Conservation (phyloP, 1,140 invertebrate species). For the Sitodiplosis mosellana region DNA sequence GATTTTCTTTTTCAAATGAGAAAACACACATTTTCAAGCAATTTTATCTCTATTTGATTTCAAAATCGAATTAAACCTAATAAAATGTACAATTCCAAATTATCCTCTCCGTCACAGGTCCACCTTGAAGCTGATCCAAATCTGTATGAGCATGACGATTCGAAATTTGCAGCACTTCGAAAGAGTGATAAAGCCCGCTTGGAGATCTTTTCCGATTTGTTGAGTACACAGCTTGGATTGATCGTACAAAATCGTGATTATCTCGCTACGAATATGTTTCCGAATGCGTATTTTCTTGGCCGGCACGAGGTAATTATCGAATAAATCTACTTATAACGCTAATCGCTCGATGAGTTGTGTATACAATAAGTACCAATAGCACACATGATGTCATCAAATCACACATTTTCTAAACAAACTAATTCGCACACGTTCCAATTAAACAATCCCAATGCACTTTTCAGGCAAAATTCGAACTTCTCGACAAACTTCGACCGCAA, state of each 20-base stretch:
- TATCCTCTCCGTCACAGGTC: constrained; percentile 31
- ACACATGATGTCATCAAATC: too few relatives aligned
- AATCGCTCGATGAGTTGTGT: background rate
- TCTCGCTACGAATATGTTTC: constrained; percentile 26
- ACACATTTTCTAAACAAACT: too few relatives aligned
- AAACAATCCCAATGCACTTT: too few relatives aligned
- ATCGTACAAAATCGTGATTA: constrained; percentile 32
- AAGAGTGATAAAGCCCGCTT: constrained; percentile 44
- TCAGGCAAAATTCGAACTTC: constrained; percentile 39
- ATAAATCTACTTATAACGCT: background rate
- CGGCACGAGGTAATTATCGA: constrained; percentile 57
- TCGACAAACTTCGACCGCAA: constrained; percentile 32
- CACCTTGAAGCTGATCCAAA: constrained; percentile 42
- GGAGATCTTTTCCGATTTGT: constrained; percentile 58
- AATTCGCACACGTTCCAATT: too few relatives aligned
- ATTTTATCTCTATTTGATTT: too few relatives aligned
- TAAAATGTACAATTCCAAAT: too few relatives aligned
- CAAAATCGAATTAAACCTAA: too few relatives aligned
- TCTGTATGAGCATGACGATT: constrained; percentile 43
- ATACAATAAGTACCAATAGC: background rate
- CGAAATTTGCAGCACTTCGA: constrained; percentile 36
- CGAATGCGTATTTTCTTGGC: constrained; percentile 54
- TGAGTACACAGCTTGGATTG: constrained; percentile 47
- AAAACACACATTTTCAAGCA: constrained; percentile 15
- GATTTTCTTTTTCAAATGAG: constrained; percentile 12